Evolutionary conservation across 2,888 invertebrate species (phyloP), one percentile per base, ranked within the genome.

Genomic region (Eurytoma californica): DNA sequence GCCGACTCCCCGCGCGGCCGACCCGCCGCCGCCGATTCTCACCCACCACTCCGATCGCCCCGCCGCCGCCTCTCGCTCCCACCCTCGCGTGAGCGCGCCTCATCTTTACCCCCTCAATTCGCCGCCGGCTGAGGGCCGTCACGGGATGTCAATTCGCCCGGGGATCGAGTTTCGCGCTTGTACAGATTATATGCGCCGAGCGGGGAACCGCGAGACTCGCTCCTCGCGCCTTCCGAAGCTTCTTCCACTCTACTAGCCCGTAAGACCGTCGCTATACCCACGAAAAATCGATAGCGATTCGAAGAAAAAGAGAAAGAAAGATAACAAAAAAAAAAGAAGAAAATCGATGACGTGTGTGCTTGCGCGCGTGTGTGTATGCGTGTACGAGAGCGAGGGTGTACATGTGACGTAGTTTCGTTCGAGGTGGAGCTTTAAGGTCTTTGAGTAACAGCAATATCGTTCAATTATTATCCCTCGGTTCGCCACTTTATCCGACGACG

Each of bases 161-260:
- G 13, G n/a, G 18, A 55, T 67, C 49, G 72, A 28, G 3, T 57
- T 51, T 30, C 0, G 20, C 47, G 51, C 20, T 49, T 75, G 3
- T 57, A 66, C 49, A 57, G 20, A 66, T 39, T n/a, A n/a, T 39
- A 39, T 39, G 39, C 39, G 13, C 4, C 28, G 63, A 63, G 30
- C 20, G 49, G 16, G 18, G 14, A n/a, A 14, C 20, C 60, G 51
- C 28, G 53, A 28, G 53, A 49, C 68, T 69, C 63, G 55, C 55
- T 79, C 63, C 78, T 63, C 67, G 67, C 72, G 65, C 47, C 55
- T 77, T 73, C 72, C 67, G 53, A 69, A 74, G 69, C 74, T 79
- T 74, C 73, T 79, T 69, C 58, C 53, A 69, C 63, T 68, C 20
- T 39, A 14, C 58, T 74, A 74, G 69, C 2, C 49, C 28, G 30